Base-by-base conservation (phyloP, 2,113 vertebrate species). In the Dipodomys stephensi region DNA sequence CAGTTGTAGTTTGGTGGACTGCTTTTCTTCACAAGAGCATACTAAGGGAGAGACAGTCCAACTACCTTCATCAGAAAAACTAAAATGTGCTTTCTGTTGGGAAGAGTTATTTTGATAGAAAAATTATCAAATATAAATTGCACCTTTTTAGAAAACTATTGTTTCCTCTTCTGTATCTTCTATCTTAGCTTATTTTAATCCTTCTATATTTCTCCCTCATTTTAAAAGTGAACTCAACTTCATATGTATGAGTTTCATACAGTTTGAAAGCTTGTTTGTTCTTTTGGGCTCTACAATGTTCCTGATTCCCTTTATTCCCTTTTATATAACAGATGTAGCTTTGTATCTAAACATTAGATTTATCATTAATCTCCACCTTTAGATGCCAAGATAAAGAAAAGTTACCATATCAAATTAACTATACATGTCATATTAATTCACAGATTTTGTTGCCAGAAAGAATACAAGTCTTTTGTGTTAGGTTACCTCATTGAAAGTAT, bases 361-460 rank as follows among this genome's bases (percentile, higher is more conserved):
- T 27, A 74, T 62, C 74, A 73, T 83, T 53, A 78, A 85, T 76
- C 11, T 44, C 15, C 23, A 79, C 39, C 9, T 39, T 92, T 62
- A 68, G 4, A 83, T 71, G 83, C 44, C 92, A 96, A 88, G 25
- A 72, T 71, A 93, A 93, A 90, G 90, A 92, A 93, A 84, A 7
- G 27, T 69, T 69, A 49, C 25, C 22, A 78, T 39, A 18, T 57
- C 53, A 13, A 18, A 57, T 16, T 57, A 16, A 13, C 53, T 16
- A 57, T 57, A 1, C 53, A 1, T 53, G 19, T 6, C 73, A 3
- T 83, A 53, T 86, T 69, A 88, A 46, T 30, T 90, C 7, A 4
- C 23, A 88, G 71, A 87, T 12, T 1, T 32, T 32, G 9, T 67
- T 57, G 27, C 74, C 57, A 88, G 60, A 62, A 4, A 15, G 49